Conservation (phyloP, 2,797 vertebrate species). For the Dicrostonyx torquatus region DNA sequence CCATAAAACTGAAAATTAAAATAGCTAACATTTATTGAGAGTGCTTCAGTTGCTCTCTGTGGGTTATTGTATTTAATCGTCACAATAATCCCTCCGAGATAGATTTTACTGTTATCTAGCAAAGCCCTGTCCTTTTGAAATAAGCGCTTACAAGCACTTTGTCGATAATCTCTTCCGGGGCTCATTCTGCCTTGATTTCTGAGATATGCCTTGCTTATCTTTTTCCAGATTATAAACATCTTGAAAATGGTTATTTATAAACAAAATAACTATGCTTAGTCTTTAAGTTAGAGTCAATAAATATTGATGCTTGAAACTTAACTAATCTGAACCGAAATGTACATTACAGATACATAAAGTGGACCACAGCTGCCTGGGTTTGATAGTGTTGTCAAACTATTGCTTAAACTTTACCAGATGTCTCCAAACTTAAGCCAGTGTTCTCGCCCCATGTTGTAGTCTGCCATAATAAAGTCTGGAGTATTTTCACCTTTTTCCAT, state of each 20-base stretch:
- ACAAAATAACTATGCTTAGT: neutral
- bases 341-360: neutral
- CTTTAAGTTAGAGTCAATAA: neutral
- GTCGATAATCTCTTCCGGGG: neutral
- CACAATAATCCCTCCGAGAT: neutral
- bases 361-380: neutral
- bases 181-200: constrained; percentile 50
- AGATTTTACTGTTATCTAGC: neutral
- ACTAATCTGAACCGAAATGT: neutral
- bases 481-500: neutral
- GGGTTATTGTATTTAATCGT: neutral
- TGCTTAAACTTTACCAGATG: neutral
- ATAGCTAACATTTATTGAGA: neutral
- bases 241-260: neutral
- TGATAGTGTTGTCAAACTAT: constrained; percentile 29
- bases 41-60: neutral
- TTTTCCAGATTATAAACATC: constrained; percentile 21
- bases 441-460: neutral
- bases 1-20: neutral
- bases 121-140: neutral
- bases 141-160: neutral
- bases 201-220: neutral
- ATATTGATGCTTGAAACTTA: neutral
- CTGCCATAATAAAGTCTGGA: neutral
- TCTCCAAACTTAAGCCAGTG: neutral